A percentile compares a stretch with the other conserved stretches of the same genome.
These are phyloP conservation scores for Vandiemenella viatica DNA, from an alignment of 2,888 invertebrate genomes.

Conservation along the genomic window DNA sequence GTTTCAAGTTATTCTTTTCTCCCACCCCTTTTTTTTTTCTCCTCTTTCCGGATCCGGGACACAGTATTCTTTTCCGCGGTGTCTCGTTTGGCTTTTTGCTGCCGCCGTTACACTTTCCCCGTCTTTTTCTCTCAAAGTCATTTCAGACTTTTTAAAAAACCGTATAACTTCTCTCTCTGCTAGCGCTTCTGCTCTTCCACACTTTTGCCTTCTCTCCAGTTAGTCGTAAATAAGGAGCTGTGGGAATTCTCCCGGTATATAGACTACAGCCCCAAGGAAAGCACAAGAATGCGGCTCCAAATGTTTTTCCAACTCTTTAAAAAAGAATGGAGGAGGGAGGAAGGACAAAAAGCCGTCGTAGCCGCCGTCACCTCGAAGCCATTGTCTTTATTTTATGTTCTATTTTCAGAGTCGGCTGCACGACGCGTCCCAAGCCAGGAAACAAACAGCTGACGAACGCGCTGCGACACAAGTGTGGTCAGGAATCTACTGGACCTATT, in stretches of 20 bases:
- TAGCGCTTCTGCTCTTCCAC: constrained; percentile 5
- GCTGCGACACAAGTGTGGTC: no score
- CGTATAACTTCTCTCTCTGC: constrained; percentile 9
- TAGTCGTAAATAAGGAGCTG: constrained; percentile 13
- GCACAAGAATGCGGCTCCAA: constrained; percentile 13
- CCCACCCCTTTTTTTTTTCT: not conserved
- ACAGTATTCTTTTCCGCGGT: not conserved
- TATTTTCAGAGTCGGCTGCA: constrained; percentile 4
- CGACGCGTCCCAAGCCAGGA: not conserved
- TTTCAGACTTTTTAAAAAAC: constrained; percentile 12
- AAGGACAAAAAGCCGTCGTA: not conserved
- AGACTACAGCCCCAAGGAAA: constrained; percentile 11
- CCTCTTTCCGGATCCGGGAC: not conserved
- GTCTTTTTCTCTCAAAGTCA: constrained; percentile 9
- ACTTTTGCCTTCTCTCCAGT: constrained; percentile 7
- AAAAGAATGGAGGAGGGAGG: constrained; percentile 10
- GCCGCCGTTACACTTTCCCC: not conserved
- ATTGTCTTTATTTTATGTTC: constrained; percentile 9
- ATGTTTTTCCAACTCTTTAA: constrained; percentile 15
- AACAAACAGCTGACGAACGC: no score
- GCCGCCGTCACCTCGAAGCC: constrained; percentile 3
- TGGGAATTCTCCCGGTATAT: constrained; percentile 12
- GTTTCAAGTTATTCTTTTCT: not conserved
- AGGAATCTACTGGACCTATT: no score
- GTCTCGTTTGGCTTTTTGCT: constrained; percentile 2